Percentiles rank a stretch among this genome's conserved stretches.
These are phyloP conservation scores for Drosophila fulvimacula DNA, from an alignment of 2,888 invertebrate species.

Conservation along the genomic window DNA sequence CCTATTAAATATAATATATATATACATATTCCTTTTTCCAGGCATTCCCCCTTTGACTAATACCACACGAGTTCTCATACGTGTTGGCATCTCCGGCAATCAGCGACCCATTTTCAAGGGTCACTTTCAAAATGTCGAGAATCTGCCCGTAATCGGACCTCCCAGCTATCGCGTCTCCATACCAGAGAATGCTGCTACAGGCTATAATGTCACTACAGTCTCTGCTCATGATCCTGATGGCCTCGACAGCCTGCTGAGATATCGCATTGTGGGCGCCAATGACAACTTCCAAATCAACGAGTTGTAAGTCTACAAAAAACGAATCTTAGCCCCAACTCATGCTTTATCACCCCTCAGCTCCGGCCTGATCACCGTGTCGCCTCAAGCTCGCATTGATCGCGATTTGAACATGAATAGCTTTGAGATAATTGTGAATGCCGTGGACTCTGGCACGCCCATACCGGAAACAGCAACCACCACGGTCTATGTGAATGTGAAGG, in stretches of 20 bases:
- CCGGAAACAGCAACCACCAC: slow-evolving; percentile 92
- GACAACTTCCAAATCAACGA: slow-evolving; percentile 92
- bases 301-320: slow-evolving; percentile 85
- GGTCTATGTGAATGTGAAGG: slow-evolving; percentile 89
- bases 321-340: neutral
- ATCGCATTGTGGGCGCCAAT: slow-evolving; percentile 90
- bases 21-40: slow-evolving; percentile 58
- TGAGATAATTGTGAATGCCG: slow-evolving; percentile 90
- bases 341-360: slow-evolving; percentile 85
- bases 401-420: slow-evolving; percentile 89
- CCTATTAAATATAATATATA: neutral
- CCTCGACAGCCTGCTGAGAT: slow-evolving; percentile 88
- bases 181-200: slow-evolving; percentile 89
- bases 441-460: slow-evolving; percentile 90
- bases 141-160: slow-evolving; percentile 87
- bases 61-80: slow-evolving; percentile 88
- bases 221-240: slow-evolving; percentile 93
- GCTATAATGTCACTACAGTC: slow-evolving; percentile 89
- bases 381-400: slow-evolving; percentile 90
- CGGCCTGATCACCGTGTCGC: slow-evolving; percentile 89
- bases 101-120: slow-evolving; percentile 92
- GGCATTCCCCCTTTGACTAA: slow-evolving; percentile 88
- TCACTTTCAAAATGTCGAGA: slow-evolving; percentile 87
- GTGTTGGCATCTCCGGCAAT: slow-evolving; percentile 92
- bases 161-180: slow-evolving; percentile 90